phyloP scores from a whole-genome alignment of 2,888 invertebrate genomes.

The Nasonovia ribisnigri region DNA sequence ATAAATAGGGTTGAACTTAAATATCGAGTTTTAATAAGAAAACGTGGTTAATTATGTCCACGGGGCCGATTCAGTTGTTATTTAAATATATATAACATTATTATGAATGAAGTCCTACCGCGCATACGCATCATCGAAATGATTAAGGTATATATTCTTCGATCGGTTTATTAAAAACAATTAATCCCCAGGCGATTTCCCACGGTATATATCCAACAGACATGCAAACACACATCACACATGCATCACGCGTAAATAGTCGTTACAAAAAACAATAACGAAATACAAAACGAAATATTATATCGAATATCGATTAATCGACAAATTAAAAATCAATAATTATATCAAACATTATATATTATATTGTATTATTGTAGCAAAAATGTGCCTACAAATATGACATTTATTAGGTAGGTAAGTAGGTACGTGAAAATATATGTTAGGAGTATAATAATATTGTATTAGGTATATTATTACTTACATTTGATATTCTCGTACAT shows the following conservation, averaged over 20 bases:
- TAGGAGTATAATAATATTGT: neutral
- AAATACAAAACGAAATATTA: constrained; percentile 12
- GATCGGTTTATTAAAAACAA: constrained; percentile 60
- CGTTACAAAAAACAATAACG: neutral
- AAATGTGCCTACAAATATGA: neutral
- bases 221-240: constrained; percentile 31
- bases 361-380: neutral
- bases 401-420: neutral
- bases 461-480: neutral
- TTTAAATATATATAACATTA: constrained; percentile 44
- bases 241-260: neutral
- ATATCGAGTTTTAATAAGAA: constrained; percentile 61
- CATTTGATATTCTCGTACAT: neutral
- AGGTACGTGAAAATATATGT: no score
- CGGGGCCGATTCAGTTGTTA: constrained; percentile 48
- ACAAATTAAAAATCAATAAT: neutral
- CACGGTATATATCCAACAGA: constrained; percentile 48
- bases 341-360: neutral
- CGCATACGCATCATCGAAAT: constrained; percentile 41
- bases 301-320: neutral
- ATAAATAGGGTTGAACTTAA: constrained; percentile 38
- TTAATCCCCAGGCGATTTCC: constrained; percentile 57
- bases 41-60: constrained; percentile 59
- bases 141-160: constrained; percentile 38
- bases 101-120: constrained; percentile 62